Evolutionary conservation across 2,113 vertebrate species (phyloP), one percentile per base, ranked within the genome.

Genomic region (Nesospiza acunhae): DNA sequence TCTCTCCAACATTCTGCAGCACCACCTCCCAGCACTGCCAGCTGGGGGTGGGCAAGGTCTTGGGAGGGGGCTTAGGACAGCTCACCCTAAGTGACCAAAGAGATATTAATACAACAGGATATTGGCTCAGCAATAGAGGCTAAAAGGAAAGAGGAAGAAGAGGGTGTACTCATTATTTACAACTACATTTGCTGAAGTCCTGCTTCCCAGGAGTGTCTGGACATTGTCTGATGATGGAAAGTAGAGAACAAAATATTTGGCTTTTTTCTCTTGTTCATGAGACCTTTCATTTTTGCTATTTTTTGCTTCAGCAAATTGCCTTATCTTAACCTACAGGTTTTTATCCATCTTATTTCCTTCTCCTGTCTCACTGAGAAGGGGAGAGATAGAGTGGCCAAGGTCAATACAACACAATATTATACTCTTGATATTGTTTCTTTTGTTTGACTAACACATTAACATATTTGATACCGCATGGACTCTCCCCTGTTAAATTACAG

Each of bases 211-310:
- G 30, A 75, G 20, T 13, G 11, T 33, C n/a, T 62, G 55, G 41
- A n/a, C 16, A 46, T 26, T 52, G 41, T 3, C 21, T 68, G 24
- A 14, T 55, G 14, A 22, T 53, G 39, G 24, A 19, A 75, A 53
- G 20, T 15, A 68, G 17, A 47, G 12, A 75, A 31, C 17, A 47
- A 83, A 83, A 47, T 19, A 27, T 41, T 53, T 60, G 4, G 7
- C 12, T 73, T 74, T 74, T 66, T 68, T 47, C 13, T 46, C 30
- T 76, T 10, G 4, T 17, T 2, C 24, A 31, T 0, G 0, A 0
- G 1, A 47, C 14, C 17, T 53, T 75, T 68, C 20, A 33, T 7
- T 30, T 82, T 47, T 53, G 11, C 20, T 83, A 47, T 53, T 7
- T 30, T 82, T 47, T 53, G 11, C 20, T 83, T 53, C 47, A 46